Base-by-base conservation (phyloP, 2,113 vertebrate species). In the Calyptommatus sinebrachiatus region DNA sequence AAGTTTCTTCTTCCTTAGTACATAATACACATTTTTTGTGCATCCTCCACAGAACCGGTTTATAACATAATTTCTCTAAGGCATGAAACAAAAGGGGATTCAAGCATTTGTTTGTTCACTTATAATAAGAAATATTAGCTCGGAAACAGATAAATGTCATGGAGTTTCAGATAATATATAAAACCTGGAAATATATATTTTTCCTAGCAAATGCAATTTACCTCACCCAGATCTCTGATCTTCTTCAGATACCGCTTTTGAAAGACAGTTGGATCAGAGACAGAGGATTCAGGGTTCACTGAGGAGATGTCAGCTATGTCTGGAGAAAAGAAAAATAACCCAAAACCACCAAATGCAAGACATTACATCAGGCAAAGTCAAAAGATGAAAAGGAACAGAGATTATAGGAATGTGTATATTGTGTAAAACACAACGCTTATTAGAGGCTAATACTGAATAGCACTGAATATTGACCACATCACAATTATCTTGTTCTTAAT, bases 221-320 rank as follows among this genome's bases (percentile, higher is more conserved):
- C 98, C 96, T 97, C 96, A 31, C 97, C 97, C 24, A 98, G 91
- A 72, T 94, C 95, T 26, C 95, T 91, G 68, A 97, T 95, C 87
- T 96, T 96, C 81, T 96, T 99, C 90, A 99, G 91, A 87, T 98
- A 97, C 0, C 98, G 95, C 87, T 97, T 99, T 73, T 96, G 95
- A 85, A 97, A 99, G 24, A 97, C 80, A 0, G 93, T 97, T 8
- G 96, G 95, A 81, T 97, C 96, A 0, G 93, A 84, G 1, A 90
- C 86, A 0, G 89, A 86, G 0, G 88, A 86, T 0, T 94, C 88
- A 0, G 94, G 92, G 35, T 89, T 95, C 85, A 95, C 91, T 0
- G 95, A 89, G 1, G 92, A 88, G 61, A 97, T 90, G 1, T 96
- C 95, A 0, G 90, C 18, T 0, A 94, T 95, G 89, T 96, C 97